Evolutionary conservation across 2,113 vertebrate species (phyloP).

Genomic region (Leptosomus discolor): DNA sequence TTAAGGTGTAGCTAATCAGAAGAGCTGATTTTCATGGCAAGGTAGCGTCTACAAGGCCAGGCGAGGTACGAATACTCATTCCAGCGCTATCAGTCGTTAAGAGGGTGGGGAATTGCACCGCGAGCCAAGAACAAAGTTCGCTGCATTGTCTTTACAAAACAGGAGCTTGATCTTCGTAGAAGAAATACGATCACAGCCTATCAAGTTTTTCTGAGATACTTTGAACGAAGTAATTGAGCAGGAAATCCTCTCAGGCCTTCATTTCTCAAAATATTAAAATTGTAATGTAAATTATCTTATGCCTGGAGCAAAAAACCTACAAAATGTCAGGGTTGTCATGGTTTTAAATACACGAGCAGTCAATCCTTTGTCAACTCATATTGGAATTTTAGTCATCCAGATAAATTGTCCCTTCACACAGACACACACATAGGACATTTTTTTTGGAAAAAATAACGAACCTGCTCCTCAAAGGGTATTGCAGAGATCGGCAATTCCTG

Average conservation of each 20-base stretch:
- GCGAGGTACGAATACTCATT: background rate
- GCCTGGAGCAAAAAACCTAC: conserved; percentile 1
- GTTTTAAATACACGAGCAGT: background rate
- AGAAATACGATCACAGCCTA: background rate
- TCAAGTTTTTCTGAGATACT: background rate
- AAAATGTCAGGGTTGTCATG: conserved; percentile 13
- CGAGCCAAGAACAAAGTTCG: background rate
- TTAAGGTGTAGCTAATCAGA: background rate
- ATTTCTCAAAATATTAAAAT: conserved; percentile 30
- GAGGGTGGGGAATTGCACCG: background rate
- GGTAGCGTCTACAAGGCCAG: background rate
- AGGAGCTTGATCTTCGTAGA: background rate
- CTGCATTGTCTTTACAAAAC: background rate
- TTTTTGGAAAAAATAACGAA: background rate
- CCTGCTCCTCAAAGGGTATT: background rate
- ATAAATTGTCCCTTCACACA: background rate
- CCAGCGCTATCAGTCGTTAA: background rate
- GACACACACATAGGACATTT: background rate
- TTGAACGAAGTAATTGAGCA: background rate
- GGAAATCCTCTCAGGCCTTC: background rate
- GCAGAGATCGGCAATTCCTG: background rate
- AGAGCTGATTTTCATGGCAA: background rate
- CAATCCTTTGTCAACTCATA: background rate
- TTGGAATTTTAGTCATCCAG: background rate
- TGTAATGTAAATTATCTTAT: background rate